These are phyloP conservation scores for Okapia johnstoni DNA, from an alignment of 2,113 vertebrate genomes.

Conservation along the genomic window DNA sequence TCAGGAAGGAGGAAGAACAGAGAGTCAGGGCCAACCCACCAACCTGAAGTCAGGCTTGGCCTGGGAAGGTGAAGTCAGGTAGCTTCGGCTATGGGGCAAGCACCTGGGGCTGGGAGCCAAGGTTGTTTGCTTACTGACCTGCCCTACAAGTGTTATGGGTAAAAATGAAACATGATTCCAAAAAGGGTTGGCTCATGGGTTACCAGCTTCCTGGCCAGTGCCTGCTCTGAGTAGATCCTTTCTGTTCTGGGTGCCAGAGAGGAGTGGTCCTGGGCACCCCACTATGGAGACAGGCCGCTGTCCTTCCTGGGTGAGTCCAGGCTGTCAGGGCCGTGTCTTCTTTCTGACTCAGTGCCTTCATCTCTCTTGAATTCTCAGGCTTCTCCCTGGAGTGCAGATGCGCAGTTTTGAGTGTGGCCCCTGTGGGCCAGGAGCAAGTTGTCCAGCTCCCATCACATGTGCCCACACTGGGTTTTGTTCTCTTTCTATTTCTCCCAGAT, in stretches of 20 bases:
- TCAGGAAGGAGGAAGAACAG: background rate
- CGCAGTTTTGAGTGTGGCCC: background rate
- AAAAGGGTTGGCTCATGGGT: background rate
- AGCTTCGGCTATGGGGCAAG: background rate
- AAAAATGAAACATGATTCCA: background rate
- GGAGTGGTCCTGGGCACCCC: background rate
- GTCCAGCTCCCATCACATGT: background rate
- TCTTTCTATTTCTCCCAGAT: background rate
- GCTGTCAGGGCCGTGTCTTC: background rate
- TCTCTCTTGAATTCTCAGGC: background rate
- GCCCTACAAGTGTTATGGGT: background rate
- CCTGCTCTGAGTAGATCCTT: background rate
- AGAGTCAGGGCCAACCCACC: background rate
- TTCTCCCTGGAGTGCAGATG: background rate
- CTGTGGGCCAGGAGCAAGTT: background rate
- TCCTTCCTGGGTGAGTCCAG: background rate
- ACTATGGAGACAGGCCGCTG: background rate
- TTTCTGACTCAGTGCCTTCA: background rate
- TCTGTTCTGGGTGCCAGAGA: background rate
- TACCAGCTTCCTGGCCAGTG: background rate
- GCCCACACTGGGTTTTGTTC: background rate
- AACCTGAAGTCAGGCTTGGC: background rate
- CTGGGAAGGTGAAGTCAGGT: background rate
- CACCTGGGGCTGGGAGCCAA: background rate
- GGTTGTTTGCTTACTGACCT: background rate